Evolutionary conservation across 2,113 vertebrate genomes (phyloP), one percentile per base, ranked within the genome.

Genomic region (Otus sunia): DNA sequence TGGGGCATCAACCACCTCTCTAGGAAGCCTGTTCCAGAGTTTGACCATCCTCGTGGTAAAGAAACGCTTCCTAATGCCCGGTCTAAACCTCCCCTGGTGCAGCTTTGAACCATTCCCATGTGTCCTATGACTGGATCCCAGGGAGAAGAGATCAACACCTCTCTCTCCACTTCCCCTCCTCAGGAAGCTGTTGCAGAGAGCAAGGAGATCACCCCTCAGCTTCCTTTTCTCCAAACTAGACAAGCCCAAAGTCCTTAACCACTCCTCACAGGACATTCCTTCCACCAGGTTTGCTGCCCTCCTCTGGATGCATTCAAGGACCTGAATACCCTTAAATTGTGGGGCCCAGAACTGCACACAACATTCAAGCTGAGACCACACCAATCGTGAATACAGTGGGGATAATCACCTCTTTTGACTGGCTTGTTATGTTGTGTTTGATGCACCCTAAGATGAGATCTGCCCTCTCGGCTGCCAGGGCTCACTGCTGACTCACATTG

Each of bases 301-400:
- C 27, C 15, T 43, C 59, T 50, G 21, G 17, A 50, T 0, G 0
- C 9, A 34, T 14, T 53, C 20, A 29, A 43, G 63, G 15, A 47
- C 27, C 12, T 66, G 16, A 45, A 45, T 45, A 18, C 43, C 43
- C 43, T 39, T 22, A 39, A 50, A 41, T 22, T 32, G n/a, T 23
- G 55, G 11, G 10, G 21, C 10, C 13, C 41, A 39, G 26, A 50
- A 27, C 22, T 21, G 23, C 53, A 34, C 53, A 34, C 20, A 49
- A 53, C 3, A 59, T 6, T 59, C 6, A 2, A 43, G 30, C 14
- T 29, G 11, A 77, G n/a, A 29, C 47, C 0, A 0, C 30, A 52
- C 5, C 36, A 52, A 41, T 0, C 1, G 26, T 67, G 39, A 47
- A 36, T 9, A 45, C 34, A n/a, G 52, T 1, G 0, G 20, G 20